Base-by-base conservation (phyloP, 2,113 vertebrate species). In the Mobula birostris region DNA sequence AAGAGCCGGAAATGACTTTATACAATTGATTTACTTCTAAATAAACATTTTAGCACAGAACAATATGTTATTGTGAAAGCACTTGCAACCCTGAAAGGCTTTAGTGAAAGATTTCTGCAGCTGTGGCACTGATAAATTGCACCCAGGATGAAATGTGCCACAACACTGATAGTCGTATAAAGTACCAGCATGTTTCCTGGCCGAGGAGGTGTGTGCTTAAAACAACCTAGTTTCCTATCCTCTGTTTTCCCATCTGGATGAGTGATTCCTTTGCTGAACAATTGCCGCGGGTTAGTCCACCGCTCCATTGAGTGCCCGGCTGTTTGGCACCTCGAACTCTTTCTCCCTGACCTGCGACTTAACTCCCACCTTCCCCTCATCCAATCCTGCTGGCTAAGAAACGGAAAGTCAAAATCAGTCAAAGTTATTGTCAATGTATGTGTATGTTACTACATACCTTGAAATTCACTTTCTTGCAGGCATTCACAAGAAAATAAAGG, bases 61-160 rank as follows among this genome's bases (percentile, higher is more conserved):
- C 85, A 90, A 90, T 90, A 90, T 90, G 61, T 66, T 90, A 90
- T 90, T 90, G 61, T 90, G n/a, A 90, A 32, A 32, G 85, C 15
- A 3, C 12, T 90, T 66, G 61, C 17, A 32, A 66, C n/a, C n/a
- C 4, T 61, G 36, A 88, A 63, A 29, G 83, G 24, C 63, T 63
- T 66, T 29, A n/a, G 4, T 88, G 85, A 66, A 90, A 90, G 61
- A 90, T 90, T 66, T 66, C 58, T 66, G 29, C 29, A 29, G 83
- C 83, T 87, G 83, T 61, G 12, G 27, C 29, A 5, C 29, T 66
- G 85, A 90, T 90, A 90, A 90, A 8, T 9, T n/a, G 12, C 85
- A 66, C 61, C 15, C 29, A 66, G 85, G 85, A 90, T 32, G 29
- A 66, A 66, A 17, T 66, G 15, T 90, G 61, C 5, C 6, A 12